Conservation (phyloP, 2,797 vertebrate genomes). For the Anguilla anguilla region DNA sequence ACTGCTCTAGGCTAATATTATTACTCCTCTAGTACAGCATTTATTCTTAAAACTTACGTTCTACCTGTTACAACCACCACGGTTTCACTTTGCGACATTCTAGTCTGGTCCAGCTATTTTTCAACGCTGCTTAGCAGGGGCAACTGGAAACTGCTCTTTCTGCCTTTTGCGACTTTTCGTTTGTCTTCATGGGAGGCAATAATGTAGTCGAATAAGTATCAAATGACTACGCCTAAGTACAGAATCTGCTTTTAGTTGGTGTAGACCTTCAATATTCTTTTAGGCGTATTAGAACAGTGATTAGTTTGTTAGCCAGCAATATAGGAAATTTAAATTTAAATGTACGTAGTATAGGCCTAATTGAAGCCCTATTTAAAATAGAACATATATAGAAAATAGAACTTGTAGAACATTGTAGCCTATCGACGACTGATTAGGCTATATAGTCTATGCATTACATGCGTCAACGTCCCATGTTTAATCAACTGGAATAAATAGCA, state of each 20-base stretch:
- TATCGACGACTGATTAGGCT: no score
- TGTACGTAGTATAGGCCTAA: not conserved
- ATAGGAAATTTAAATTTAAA: not conserved
- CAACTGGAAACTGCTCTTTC: not conserved
- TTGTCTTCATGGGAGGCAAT: not conserved
- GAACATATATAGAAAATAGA: not conserved
- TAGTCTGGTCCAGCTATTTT: not conserved
- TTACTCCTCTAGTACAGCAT: not conserved
- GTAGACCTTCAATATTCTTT: not conserved
- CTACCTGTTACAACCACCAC: conserved; percentile 45
- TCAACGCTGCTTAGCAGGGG: not conserved
- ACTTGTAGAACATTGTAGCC: not conserved
- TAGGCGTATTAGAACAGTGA: not conserved
- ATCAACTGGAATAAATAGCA: not conserved
- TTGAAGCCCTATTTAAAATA: not conserved
- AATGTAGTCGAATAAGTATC: not conserved
- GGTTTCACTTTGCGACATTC: conserved; percentile 4
- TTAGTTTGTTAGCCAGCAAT: not conserved
- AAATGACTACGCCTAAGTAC: not conserved
- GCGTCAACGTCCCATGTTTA: not conserved
- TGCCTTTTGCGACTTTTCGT: not conserved
- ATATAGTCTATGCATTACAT: not conserved
- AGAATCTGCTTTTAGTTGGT: not conserved
- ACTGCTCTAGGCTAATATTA: not conserved
- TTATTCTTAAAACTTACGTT: not conserved